Conservation (phyloP, 2,888 invertebrate species). For the Scelioninae gen. 2 region DNA sequence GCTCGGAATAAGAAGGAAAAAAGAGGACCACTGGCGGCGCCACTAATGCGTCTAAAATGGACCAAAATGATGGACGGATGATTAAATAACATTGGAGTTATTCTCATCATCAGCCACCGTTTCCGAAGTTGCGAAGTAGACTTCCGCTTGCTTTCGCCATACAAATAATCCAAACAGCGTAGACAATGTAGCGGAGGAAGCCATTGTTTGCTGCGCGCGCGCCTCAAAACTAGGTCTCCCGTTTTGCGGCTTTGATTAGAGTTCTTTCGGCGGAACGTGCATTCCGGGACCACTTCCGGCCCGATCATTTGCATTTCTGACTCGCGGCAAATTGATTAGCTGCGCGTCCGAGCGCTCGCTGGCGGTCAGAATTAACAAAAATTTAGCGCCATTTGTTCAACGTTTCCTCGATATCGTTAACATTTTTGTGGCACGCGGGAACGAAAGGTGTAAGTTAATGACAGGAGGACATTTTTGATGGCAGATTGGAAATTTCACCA, state of each 20-base stretch:
- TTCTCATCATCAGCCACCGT: slow-evolving; percentile 42
- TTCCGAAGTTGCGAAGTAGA: slow-evolving; percentile 42
- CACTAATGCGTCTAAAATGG: slow-evolving; percentile 10
- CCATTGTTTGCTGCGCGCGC: slow-evolving; percentile 49
- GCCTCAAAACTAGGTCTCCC: slow-evolving; percentile 55
- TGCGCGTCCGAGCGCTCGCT: too few species aligned
- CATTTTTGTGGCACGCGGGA: too few species aligned
- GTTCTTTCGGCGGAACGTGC: slow-evolving; percentile 58
- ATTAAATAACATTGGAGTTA: slow-evolving; percentile 44
- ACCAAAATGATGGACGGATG: slow-evolving; percentile 31
- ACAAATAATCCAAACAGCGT: slow-evolving; percentile 50
- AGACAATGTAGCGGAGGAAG: slow-evolving; percentile 50
- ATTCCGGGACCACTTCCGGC: slow-evolving; percentile 55
- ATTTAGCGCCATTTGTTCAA: too few species aligned
- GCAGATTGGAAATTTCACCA: too few species aligned
- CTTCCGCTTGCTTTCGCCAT: slow-evolving; percentile 41
- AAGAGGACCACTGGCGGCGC: not conserved
- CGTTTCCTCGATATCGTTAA: too few species aligned
- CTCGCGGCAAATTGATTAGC: slow-evolving; percentile 31
- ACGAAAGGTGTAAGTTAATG: too few species aligned
- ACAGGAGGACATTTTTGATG: too few species aligned
- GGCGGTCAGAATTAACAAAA: too few species aligned
- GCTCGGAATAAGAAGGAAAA: slow-evolving; percentile 4
- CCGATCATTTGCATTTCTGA: slow-evolving; percentile 48
- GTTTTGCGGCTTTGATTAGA: slow-evolving; percentile 61